Percentiles rank a stretch among this genome's conserved stretches.
These are phyloP conservation scores for Eurosta solidaginis DNA, from an alignment of 1,140 invertebrate species.

Conservation along the genomic window DNA sequence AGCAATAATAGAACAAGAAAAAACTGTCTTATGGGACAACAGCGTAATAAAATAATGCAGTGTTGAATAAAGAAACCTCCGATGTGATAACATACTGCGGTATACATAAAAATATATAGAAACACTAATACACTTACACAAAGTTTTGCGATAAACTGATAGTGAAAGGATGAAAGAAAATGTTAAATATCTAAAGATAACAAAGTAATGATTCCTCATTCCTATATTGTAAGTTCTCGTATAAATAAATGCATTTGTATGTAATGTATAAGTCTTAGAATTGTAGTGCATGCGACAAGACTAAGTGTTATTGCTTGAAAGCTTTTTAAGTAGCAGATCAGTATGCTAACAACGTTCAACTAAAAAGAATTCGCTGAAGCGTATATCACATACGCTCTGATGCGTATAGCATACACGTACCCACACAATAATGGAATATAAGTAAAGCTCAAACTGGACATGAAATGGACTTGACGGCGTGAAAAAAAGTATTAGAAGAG, in stretches of 20 bases:
- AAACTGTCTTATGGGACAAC: too few relatives aligned
- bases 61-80: too few relatives aligned
- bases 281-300: neutral
- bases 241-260: neutral
- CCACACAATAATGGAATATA: neutral
- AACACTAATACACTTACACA: neutral
- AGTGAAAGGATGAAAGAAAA: neutral
- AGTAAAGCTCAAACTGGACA: neutral
- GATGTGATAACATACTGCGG: too few relatives aligned
- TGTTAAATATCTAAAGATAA: neutral
- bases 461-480: neutral
- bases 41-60: too few relatives aligned
- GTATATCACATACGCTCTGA: neutral
- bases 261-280: neutral
- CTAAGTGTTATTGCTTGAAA: neutral
- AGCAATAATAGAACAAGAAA: too few relatives aligned
- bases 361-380: neutral
- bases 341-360: neutral
- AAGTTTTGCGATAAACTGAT: neutral
- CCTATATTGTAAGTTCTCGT: neutral
- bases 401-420: neutral
- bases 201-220: neutral
- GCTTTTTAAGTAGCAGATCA: constrained; percentile 9
- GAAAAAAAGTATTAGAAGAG: neutral
- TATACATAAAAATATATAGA: neutral